phyloP scores from a whole-genome alignment of 1,140 invertebrate species.

The Drosophila novamexicana region DNA sequence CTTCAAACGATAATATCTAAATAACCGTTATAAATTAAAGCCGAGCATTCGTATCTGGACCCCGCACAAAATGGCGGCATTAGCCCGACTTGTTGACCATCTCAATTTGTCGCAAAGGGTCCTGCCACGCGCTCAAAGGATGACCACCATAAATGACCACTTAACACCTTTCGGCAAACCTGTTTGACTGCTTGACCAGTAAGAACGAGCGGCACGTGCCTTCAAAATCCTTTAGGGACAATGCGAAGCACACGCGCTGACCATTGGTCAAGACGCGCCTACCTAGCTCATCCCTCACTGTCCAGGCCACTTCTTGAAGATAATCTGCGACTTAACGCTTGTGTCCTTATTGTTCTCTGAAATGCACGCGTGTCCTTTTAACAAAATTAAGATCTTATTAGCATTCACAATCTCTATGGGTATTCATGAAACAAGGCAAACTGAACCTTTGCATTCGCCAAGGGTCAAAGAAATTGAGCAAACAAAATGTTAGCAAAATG shows the following conservation, averaged over 20 bases:
- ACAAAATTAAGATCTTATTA: constrained; percentile 55
- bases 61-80: constrained; percentile 18
- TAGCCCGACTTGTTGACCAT: constrained; percentile 43
- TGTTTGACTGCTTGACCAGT: constrained; percentile 61
- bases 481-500: neutral
- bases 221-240: constrained; percentile 28
- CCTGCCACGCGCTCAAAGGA: constrained; percentile 52
- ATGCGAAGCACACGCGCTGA: constrained; percentile 42
- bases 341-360: constrained; percentile 25
- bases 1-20: constrained; percentile 28
- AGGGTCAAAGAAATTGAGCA: constrained; percentile 54
- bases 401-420: constrained; percentile 32
- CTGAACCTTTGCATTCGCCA: constrained; percentile 19
- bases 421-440: constrained; percentile 55
- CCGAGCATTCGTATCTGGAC: neutral
- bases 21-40: constrained; percentile 71
- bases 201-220: constrained; percentile 19
- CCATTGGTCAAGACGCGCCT: constrained; percentile 60
- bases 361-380: constrained; percentile 39
- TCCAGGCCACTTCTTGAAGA: constrained; percentile 37
- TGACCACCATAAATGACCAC: constrained; percentile 47
- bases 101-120: constrained; percentile 38
- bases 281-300: constrained; percentile 31
- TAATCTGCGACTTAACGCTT: constrained; percentile 50
- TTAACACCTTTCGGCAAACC: constrained; percentile 51